phyloP scores from a whole-genome alignment of 2,797 vertebrate genomes.

The Hemitrygon akajei region DNA sequence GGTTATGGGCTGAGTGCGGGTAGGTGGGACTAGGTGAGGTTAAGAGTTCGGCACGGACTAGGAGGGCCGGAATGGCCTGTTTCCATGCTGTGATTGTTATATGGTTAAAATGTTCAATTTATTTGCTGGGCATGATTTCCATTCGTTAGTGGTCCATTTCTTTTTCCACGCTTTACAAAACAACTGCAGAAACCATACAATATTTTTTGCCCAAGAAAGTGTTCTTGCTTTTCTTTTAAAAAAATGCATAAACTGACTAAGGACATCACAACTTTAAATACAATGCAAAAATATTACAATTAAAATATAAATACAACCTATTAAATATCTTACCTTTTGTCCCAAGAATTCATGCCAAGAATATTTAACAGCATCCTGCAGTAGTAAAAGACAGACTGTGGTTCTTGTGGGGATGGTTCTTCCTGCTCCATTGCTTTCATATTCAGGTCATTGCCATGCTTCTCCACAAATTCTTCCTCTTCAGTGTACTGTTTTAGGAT shows the following conservation, averaged over 20 bases:
- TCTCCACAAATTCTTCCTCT: constrained; percentile 82
- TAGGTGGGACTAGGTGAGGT: too few species aligned
- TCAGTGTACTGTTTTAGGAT: constrained; percentile 90
- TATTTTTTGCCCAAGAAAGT: not conserved
- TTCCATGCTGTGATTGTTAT: too few species aligned
- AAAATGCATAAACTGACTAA: not conserved
- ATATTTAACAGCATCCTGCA: constrained; percentile 93
- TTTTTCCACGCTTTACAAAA: not conserved
- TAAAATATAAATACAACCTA: not conserved
- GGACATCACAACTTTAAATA: not conserved
- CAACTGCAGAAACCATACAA: not conserved
- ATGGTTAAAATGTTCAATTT: not conserved
- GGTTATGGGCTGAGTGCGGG: too few species aligned
- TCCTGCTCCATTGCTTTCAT: constrained; percentile 82
- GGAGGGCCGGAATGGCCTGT: too few species aligned
- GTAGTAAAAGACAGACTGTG: constrained; percentile 94
- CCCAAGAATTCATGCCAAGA: constrained; percentile 97
- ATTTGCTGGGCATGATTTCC: not conserved
- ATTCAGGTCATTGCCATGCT: constrained; percentile 80
- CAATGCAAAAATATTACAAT: not conserved
- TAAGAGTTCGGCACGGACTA: too few species aligned
- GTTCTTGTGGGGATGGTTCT: constrained; percentile 76
- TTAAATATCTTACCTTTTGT: constrained; percentile 78
- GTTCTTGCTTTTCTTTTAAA: not conserved
- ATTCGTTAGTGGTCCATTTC: not conserved